These are phyloP conservation scores for Platygyra sinensis DNA, from an alignment of 64 coral and sea anemone species.

Conservation along the genomic window DNA sequence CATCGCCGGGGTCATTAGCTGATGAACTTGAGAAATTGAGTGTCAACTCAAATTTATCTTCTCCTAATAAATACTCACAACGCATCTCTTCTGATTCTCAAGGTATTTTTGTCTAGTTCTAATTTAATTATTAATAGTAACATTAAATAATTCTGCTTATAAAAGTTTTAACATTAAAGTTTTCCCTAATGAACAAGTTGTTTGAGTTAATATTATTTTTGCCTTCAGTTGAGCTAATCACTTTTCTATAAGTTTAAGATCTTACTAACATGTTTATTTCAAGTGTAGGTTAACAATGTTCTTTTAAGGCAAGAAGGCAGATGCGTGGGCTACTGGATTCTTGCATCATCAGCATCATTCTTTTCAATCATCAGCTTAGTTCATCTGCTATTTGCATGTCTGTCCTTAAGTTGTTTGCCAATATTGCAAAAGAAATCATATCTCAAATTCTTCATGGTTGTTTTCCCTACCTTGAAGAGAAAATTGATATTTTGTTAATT, in stretches of 20 bases:
- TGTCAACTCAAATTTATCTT: conserved; percentile 63
- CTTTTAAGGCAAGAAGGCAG: conserved; percentile 38
- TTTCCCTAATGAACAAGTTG: not conserved
- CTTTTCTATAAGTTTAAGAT: not conserved
- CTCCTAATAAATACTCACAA: conserved; percentile 47
- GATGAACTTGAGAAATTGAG: conserved; percentile 95
- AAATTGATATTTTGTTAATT: not conserved
- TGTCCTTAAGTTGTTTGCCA: not conserved
- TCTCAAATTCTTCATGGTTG: not conserved
- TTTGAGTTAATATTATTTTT: not conserved
- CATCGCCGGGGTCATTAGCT: conserved; percentile 81
- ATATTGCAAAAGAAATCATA: not conserved
- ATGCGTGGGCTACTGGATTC: conserved; percentile 79
- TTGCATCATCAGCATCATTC: conserved; percentile 49
- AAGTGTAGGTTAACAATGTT: not conserved
- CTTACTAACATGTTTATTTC: not conserved
- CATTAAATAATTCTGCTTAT: not conserved
- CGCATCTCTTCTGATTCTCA: conserved; percentile 31
- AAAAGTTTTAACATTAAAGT: not conserved
- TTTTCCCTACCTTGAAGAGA: not conserved
- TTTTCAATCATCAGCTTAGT: not conserved
- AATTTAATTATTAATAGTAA: conserved; percentile 16
- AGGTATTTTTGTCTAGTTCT: conserved; percentile 45
- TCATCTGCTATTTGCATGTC: not conserved
- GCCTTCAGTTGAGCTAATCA: not conserved